phyloP scores from a whole-genome alignment of 2,797 vertebrate species.

The Mormyrops attenuatus region DNA sequence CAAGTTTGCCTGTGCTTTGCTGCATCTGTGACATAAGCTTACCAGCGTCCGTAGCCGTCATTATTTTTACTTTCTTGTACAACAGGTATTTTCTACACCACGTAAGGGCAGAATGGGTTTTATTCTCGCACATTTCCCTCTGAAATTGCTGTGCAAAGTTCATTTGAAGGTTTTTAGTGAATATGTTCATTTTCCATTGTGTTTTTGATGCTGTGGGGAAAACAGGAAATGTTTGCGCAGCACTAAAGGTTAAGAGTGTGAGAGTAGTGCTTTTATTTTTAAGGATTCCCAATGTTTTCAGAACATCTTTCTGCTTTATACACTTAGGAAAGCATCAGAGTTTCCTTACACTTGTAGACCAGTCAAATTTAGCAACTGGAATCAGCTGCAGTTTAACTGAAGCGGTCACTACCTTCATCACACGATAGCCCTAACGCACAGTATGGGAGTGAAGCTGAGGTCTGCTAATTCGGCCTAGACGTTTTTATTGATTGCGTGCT shows the following conservation, averaged over 20 bases:
- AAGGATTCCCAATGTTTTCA: background rate
- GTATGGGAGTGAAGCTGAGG: background rate
- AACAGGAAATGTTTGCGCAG: constrained; percentile 9
- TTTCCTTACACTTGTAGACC: background rate
- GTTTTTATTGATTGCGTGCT: background rate
- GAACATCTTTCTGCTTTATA: background rate
- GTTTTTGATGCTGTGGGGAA: background rate
- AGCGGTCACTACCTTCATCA: no score
- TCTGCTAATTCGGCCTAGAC: background rate
- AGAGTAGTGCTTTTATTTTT: background rate
- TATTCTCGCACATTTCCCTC: background rate
- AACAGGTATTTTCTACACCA: background rate
- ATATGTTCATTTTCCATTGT: constrained; percentile 10
- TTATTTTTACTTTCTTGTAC: background rate
- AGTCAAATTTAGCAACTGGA: background rate
- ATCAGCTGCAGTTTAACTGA: background rate
- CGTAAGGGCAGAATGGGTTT: background rate
- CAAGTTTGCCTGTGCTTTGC: constrained; percentile 8
- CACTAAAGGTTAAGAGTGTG: background rate
- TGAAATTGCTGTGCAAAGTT: background rate
- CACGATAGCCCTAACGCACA: background rate
- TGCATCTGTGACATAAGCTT: constrained; percentile 1
- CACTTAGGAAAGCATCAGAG: background rate
- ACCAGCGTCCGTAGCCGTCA: no score
- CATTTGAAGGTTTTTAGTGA: background rate